A percentile compares a stretch with the other conserved stretches of the same genome.
These are phyloP conservation scores for Digitonthophagus gazella DNA, from an alignment of 2,888 invertebrate genomes.

Conservation along the genomic window DNA sequence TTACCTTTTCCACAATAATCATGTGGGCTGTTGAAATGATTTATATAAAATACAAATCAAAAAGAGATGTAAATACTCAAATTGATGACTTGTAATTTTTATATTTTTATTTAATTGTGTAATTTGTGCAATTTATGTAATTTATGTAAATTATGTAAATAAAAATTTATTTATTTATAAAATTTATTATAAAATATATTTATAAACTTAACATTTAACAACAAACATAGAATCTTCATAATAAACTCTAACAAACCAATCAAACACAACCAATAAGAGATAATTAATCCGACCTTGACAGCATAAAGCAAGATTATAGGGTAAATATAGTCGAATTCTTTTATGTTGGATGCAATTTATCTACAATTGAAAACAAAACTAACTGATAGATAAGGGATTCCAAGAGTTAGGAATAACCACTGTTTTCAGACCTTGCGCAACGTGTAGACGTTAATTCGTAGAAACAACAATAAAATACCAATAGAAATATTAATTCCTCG, in stretches of 20 bases:
- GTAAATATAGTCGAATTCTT: not conserved
- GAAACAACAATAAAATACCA: not conserved
- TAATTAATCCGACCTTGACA: not conserved
- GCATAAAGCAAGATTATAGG: not conserved
- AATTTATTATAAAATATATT: no score
- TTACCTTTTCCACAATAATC: slow-evolving; percentile 59
- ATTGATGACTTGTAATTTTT: not conserved
- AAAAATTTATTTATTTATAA: not conserved
- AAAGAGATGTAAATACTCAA: slow-evolving; percentile 8
- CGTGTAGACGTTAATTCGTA: not conserved
- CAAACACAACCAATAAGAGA: not conserved
- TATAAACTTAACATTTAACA: no score
- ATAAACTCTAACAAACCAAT: not conserved
- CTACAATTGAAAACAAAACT: not conserved
- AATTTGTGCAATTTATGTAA: no score
- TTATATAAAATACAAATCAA: slow-evolving; percentile 26
- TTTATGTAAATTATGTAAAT: no score
- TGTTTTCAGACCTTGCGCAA: not conserved
- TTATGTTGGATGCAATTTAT: not conserved
- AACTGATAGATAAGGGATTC: no score
- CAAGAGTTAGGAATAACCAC: not conserved
- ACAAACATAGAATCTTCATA: not conserved
- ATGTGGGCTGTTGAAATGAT: slow-evolving; percentile 57
- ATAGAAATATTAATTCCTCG: not conserved
- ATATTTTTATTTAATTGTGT: no score